A percentile compares a stretch with the other conserved stretches of the same genome.
phyloP scores from a whole-genome alignment of 2,888 invertebrate genomes.

The Luperina testacea region DNA sequence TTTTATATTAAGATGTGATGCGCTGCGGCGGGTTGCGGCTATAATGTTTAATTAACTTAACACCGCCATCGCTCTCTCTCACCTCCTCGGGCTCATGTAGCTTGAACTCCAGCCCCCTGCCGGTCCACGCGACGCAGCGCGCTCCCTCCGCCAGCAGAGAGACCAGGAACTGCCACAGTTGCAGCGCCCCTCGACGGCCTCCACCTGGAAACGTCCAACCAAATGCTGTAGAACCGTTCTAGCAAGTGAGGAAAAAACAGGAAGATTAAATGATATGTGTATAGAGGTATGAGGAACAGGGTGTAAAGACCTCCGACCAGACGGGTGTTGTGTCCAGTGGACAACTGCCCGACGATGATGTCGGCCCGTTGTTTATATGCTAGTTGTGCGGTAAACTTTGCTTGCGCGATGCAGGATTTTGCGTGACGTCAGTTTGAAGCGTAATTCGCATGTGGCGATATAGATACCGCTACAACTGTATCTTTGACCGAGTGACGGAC shows the following conservation, averaged over 20 bases:
- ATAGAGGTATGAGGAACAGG: too few species aligned
- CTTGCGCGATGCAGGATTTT: background rate
- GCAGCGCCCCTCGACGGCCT: slow-evolving; percentile 94
- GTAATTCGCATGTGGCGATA: background rate
- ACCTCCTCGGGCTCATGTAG: slow-evolving; percentile 98
- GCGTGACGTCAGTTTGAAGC: background rate
- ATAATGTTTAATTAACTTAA: background rate
- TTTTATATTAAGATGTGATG: background rate
- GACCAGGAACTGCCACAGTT: slow-evolving; percentile 99
- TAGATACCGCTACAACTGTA: background rate
- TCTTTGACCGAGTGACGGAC: background rate
- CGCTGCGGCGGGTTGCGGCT: background rate
- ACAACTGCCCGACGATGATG: too few species aligned
- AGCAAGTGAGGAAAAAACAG: too few species aligned
- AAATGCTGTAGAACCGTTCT: background rate
- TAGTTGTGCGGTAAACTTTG: background rate
- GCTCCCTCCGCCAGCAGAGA: slow-evolving; percentile 92
- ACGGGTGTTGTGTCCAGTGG: too few species aligned
- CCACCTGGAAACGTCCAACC: slow-evolving; percentile 60
- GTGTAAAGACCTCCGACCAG: too few species aligned
- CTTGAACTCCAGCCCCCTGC: slow-evolving; percentile 98
- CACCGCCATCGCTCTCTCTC: slow-evolving; percentile 59
- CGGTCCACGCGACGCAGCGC: slow-evolving; percentile 98
- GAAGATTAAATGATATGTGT: too few species aligned
- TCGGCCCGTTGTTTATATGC: background rate